Percentiles rank a stretch among this genome's conserved stretches.
These are phyloP conservation scores for Leptocoma aspasia DNA, from an alignment of 2,113 vertebrate genomes.

Conservation along the genomic window DNA sequence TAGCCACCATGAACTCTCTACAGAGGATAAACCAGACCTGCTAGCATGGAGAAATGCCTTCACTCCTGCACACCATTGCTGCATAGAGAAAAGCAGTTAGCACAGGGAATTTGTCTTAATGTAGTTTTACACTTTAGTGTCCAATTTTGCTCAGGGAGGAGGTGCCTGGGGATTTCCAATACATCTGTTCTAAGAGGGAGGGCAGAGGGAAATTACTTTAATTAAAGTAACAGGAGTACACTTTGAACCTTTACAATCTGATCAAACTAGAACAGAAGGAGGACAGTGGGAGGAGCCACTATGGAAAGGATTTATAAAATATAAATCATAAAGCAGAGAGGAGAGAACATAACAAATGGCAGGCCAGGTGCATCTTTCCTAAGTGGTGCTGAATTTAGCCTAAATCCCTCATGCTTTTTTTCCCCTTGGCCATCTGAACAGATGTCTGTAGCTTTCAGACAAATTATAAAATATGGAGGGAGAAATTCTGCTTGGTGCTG, in stretches of 20 bases:
- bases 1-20: background rate
- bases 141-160: background rate
- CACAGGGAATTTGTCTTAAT: slow-evolving; percentile 21
- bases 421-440: slow-evolving; percentile 20
- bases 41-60: background rate
- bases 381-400: slow-evolving; percentile 58
- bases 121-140: background rate
- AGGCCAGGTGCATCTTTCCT: slow-evolving; percentile 47
- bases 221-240: slow-evolving; percentile 49
- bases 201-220: slow-evolving; percentile 38
- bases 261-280: slow-evolving; percentile 57
- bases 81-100: background rate
- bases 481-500: background rate
- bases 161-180: slow-evolving; percentile 34
- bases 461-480: slow-evolving; percentile 50
- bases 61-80: background rate
- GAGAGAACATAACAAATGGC: slow-evolving; percentile 50
- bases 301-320: slow-evolving; percentile 43
- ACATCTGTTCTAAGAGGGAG: slow-evolving; percentile 14
- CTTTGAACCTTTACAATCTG: slow-evolving; percentile 40
- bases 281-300: background rate
- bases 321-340: slow-evolving; percentile 43
- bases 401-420: slow-evolving; percentile 34
- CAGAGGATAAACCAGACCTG: background rate
- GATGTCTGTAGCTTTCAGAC: slow-evolving; percentile 50